Evolutionary conservation across 2,888 invertebrate genomes (phyloP).

Genomic region (Eurytoma adleriae): DNA sequence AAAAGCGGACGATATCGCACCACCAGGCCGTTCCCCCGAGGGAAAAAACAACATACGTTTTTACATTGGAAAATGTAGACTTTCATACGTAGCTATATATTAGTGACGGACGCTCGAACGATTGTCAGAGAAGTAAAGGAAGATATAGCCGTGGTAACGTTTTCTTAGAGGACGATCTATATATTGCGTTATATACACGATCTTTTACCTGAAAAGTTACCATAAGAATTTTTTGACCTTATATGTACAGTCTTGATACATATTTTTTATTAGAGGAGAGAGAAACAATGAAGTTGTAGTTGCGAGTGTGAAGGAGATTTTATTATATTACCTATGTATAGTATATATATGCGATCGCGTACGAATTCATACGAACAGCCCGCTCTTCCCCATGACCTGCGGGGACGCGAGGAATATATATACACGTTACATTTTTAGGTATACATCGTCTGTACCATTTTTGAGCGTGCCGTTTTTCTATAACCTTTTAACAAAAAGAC

Average conservation of each 20-base stretch:
- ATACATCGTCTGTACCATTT: slow-evolving; percentile 45
- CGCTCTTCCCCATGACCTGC: slow-evolving; percentile 9
- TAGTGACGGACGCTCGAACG: slow-evolving; percentile 24
- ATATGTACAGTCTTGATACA: slow-evolving; percentile 59
- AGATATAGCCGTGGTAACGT: slow-evolving; percentile 52
- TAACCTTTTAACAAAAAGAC: slow-evolving; percentile 49
- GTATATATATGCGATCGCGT: slow-evolving; percentile 36
- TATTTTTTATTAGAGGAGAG: slow-evolving; percentile 56
- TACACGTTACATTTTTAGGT: slow-evolving; percentile 32
- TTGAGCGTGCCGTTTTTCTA: slow-evolving; percentile 56
- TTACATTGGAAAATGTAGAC: slow-evolving; percentile 16
- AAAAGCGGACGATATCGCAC: slow-evolving; percentile 9
- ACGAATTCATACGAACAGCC: slow-evolving; percentile 11
- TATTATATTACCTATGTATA: slow-evolving; percentile 52
- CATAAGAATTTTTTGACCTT: slow-evolving; percentile 57
- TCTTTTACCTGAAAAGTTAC: slow-evolving; percentile 59
- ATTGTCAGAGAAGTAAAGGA: slow-evolving; percentile 21
- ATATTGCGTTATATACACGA: slow-evolving; percentile 55
- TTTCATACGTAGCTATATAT: slow-evolving; percentile 16
- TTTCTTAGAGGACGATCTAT: slow-evolving; percentile 52
- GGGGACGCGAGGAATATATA: slow-evolving; percentile 31
- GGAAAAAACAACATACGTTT: slow-evolving; percentile 14
- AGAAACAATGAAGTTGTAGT: slow-evolving; percentile 42
- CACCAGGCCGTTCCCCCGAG: not conserved
- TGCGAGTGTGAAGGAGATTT: slow-evolving; percentile 49